phyloP scores from a whole-genome alignment of 2,888 invertebrate species.

The Julus scanicus region DNA sequence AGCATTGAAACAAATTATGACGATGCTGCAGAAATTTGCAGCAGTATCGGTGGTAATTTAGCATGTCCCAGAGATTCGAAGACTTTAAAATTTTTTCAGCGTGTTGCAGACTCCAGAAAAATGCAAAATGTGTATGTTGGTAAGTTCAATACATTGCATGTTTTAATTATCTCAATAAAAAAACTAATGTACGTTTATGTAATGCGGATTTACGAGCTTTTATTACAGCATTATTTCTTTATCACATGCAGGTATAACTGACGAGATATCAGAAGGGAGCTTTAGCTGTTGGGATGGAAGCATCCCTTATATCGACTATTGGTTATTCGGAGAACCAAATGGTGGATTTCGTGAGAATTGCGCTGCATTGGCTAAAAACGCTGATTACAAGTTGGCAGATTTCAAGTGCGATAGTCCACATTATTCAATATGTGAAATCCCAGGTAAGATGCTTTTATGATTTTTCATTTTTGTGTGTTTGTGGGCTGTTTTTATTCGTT shows the following conservation, averaged over 20 bases:
- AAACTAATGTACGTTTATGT: no score
- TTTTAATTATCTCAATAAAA: no score
- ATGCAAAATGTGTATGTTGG: constrained; percentile 46
- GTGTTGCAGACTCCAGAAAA: background rate
- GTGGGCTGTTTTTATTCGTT: no score
- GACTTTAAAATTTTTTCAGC: background rate
- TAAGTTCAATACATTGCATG: no score
- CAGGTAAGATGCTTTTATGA: background rate
- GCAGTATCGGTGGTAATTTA: background rate
- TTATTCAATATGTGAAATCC: constrained; percentile 48
- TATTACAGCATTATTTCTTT: no score
- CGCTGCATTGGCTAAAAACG: background rate
- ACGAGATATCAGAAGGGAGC: background rate
- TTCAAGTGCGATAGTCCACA: no score
- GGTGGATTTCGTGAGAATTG: background rate
- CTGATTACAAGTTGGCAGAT: constrained; percentile 25
- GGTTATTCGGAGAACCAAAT: constrained; percentile 31
- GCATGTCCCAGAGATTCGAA: constrained; percentile 31
- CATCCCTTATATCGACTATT: background rate
- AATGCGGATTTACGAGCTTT: no score
- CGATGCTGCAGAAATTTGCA: constrained; percentile 4
- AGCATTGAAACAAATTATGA: background rate
- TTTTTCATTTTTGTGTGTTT: no score
- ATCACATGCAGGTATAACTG: background rate
- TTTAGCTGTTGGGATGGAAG: constrained; percentile 3